Base-by-base conservation (phyloP, 2,113 vertebrate genomes). In the Archilochus colubris region DNA sequence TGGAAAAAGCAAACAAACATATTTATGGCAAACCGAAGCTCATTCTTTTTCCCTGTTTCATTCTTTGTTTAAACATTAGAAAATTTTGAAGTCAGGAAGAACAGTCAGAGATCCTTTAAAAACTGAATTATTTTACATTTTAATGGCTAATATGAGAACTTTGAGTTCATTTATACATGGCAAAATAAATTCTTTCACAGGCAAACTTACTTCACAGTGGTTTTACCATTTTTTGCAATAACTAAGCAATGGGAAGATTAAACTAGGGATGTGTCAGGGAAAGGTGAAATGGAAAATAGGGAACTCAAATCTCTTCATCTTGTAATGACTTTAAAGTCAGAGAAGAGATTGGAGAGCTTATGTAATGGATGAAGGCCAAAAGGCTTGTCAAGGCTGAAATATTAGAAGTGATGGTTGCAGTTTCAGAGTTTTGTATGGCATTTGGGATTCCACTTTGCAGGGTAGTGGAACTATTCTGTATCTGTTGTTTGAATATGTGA, bases 231-330 rank as follows among this genome's bases (percentile, higher is more conserved):
- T 83, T 92, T 82, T 86, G 73, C 64, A 74, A 43, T 51, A 88
- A 59, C 36, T 86, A 86, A 77, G 68, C 63, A 77, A 70, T 11
- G 15, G 59, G 57, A 94, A 92, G 73, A 94, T 89, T 95, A 77
- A 95, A 75, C 40, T 43, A 22, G 12, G 69, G 28, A 84, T 64
- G 51, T 70, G 69, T 64, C 61, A 85, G 36, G 14, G 22, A 86
- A 91, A 95, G 63, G 67, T 63, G 43, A 90, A 91, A 89, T 28
- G 31, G 77, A 93, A 95, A 96, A 90, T 0, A 70, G 43, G 38
- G 36, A 86, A 86, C 64, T 80, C 36, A 17, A 21, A 91, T 91
- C 68, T 77, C 74, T 57, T 79, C 55, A 48, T 83, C 72, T 77
- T 69, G 51, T 82, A 91, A 88, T 46, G 88, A 77, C 82, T 77